Base-by-base conservation (phyloP, 2,797 vertebrate species). In the Phoeniculus purpureus region DNA sequence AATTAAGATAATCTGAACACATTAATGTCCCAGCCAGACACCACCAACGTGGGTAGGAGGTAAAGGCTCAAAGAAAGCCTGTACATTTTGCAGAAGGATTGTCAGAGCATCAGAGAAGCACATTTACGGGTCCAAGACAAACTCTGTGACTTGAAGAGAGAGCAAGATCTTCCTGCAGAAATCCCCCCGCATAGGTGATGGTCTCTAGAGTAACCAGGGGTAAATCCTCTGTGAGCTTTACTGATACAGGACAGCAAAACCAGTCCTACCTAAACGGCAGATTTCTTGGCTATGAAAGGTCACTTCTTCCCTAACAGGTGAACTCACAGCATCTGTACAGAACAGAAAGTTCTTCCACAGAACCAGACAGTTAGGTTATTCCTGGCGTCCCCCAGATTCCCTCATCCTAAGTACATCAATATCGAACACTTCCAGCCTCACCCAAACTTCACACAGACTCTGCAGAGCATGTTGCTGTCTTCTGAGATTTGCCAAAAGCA, bases 131-230 rank as follows among this genome's bases (percentile, higher is more conserved):
- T 43, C 10, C 71, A 77, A 62, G 66, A 77, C 65, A 48, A 87
- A 56, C 43, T 51, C 47, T 64, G 26, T 65, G 79, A 37, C n/a
- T 52, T 22, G 32, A 43, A 51, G 29, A 48, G 25, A 61, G 61
- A 4, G 23, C 16, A 70, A 76, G 37, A 75, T n/a, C 23, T 64
- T 76, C 60, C 22, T 77, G 27, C 68, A 80, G 65, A 82, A 76
- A 43, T 43, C 34, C 43, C 61, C 15, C 72, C 34, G 2, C 0
- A 23, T 1, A 22, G 43, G 32, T 54, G 45, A 84, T 1, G 3
- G 19, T 31, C 78, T 73, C 43, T 52, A 45, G 50, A 76, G 27
- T 43, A 52, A 43, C n/a, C 5, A 45, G 25, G 25, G 12, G 2
- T 3, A 5, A 0, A 11, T 15, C 48, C 32, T 14, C 56, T 37